Percentiles rank a stretch among this genome's conserved stretches.
phyloP scores from a whole-genome alignment of 2,888 invertebrate genomes.

The Watsonalla cultraria region DNA sequence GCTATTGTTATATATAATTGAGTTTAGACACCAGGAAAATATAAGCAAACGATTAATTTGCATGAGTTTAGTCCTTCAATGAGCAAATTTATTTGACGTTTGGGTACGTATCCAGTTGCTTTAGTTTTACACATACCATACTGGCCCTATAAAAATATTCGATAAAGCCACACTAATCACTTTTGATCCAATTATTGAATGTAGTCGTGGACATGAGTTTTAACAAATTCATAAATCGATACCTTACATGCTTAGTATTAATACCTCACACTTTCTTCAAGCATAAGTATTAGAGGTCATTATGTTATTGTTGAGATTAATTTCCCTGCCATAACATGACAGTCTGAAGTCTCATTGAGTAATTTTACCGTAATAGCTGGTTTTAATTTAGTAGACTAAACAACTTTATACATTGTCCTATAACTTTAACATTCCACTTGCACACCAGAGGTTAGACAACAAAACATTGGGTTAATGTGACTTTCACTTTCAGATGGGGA shows the following conservation, averaged over 20 bases:
- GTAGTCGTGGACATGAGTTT: neutral
- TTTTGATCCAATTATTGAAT: slow-evolving; percentile 9
- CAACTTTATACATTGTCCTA: slow-evolving; percentile 37
- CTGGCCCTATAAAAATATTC: slow-evolving; percentile 29
- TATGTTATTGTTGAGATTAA: neutral
- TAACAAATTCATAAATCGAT: neutral
- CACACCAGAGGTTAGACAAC: slow-evolving; percentile 20
- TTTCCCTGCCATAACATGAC: no score
- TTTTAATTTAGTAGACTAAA: slow-evolving; percentile 8
- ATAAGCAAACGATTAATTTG: neutral
- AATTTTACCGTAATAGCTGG: slow-evolving; percentile 9
- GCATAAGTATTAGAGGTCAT: neutral
- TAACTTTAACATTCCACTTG: slow-evolving; percentile 43
- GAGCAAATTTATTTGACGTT: slow-evolving; percentile 34
- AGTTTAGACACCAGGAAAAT: neutral
- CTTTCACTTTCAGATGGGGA: slow-evolving; percentile 57
- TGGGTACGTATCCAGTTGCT: slow-evolving; percentile 49
- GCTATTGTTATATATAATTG: slow-evolving; percentile 2
- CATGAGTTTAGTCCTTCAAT: neutral
- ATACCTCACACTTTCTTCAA: neutral
- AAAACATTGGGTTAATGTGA: slow-evolving; percentile 11
- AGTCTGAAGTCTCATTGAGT: neutral
- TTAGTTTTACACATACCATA: slow-evolving; percentile 49
- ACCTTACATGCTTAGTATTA: neutral
- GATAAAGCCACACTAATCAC: neutral